These are phyloP conservation scores for Tetramorium alpestre DNA, from an alignment of 1,140 invertebrate genomes.

Conservation along the genomic window DNA sequence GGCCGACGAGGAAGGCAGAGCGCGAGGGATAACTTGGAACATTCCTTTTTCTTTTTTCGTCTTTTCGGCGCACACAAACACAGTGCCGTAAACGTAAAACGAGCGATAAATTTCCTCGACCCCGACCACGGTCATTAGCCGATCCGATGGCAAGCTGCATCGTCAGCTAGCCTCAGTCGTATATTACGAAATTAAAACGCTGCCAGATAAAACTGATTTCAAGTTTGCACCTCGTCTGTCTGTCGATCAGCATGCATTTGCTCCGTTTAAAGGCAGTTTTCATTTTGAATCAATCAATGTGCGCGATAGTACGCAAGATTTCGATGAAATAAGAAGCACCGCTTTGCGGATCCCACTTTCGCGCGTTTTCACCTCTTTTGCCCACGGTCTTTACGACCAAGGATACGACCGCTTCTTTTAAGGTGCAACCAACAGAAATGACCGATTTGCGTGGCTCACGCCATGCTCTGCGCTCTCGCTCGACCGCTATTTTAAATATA, in stretches of 20 bases:
- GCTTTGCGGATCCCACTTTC: neutral
- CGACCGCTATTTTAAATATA: slow-evolving; percentile 32
- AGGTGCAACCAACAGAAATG: slow-evolving; percentile 53
- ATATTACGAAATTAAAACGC: slow-evolving; percentile 71
- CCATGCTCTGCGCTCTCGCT: neutral
- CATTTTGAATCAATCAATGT: neutral
- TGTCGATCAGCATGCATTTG: neutral
- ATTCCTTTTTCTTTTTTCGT: slow-evolving; percentile 8
- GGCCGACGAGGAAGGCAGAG: slow-evolving; percentile 32
- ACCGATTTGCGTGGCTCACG: slow-evolving; percentile 46
- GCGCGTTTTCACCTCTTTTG: slow-evolving; percentile 11
- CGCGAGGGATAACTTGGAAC: slow-evolving; percentile 53
- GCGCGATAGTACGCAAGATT: neutral
- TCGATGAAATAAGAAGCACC: slow-evolving; percentile 6
- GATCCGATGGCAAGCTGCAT: slow-evolving; percentile 54
- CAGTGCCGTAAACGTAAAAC: slow-evolving; percentile 37
- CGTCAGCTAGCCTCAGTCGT: slow-evolving; percentile 62
- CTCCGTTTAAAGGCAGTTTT: neutral
- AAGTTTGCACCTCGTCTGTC: neutral
- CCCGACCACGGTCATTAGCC: slow-evolving; percentile 65
- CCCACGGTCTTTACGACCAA: neutral
- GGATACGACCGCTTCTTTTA: slow-evolving; percentile 15
- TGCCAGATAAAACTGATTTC: slow-evolving; percentile 71
- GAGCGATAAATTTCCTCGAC: slow-evolving; percentile 70
- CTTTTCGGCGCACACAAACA: slow-evolving; percentile 18